Evolutionary conservation across 2,797 vertebrate species (phyloP), one percentile per base, ranked within the genome.

Genomic region (Saxicola maurus): DNA sequence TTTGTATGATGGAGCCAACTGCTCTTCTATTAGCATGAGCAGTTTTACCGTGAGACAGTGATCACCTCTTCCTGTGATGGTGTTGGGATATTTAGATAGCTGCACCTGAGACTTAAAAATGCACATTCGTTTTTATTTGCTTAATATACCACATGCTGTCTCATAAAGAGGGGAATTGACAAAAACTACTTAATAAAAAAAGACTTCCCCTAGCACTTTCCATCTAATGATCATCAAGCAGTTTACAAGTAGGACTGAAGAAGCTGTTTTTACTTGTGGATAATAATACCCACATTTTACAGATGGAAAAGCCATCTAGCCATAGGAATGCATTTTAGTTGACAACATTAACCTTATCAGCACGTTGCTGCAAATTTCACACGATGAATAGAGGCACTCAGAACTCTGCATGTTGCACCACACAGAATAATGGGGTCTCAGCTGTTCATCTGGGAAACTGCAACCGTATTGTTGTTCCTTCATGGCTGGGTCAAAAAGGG

Each of bases 351-450:
- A 43, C 57, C n/a, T 55, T 19, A 33, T 1, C 7, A 46, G 62
- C 20, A 48, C 21, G 2, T 37, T 0, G 2, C 38, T 53, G 13
- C 55, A 60, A 42, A 28, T 78, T 40, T 33, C 55, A 45, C 14
- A 13, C 6, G 1, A 16, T 12, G 3, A 72, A 27, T 1, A 68
- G 64, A 62, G 49, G 67, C 28, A 24, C 42, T 45, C 7, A 3
- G 7, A 49, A 10, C 62, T 27, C 66, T 25, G 62, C 28, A 13
- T 9, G 42, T 38, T 35, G 18, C 25, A 24, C 2, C 1, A 13
- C 1, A 2, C 14, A 11, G 24, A 53, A 8, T 9, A 49, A 65
- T 0, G 1, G 11, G 19, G 15, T 56, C 21, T 20, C 2, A 1
- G 17, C n/a, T 45, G 9, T 20, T 56, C 6, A 1, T 6, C 23